Evolutionary conservation across 2,113 vertebrate species (phyloP), one percentile per base, ranked within the genome.

Genomic region (Ia io): DNA sequence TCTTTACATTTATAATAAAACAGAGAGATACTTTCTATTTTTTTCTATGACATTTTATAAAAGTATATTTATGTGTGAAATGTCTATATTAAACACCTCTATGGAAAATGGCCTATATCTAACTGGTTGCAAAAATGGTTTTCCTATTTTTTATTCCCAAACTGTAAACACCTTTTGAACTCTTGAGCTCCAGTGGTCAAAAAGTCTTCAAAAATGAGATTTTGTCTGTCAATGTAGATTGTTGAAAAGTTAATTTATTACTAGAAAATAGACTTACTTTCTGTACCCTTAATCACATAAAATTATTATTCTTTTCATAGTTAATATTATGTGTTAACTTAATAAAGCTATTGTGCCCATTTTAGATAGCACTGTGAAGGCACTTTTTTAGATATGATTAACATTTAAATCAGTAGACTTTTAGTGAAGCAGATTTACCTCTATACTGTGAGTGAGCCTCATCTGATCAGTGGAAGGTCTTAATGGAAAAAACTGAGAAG

Each of bases 231-330:
- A 80, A 59, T 84, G 3, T 76, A 88, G 95, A 67, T 86, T 79
- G 35, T 59, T 77, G 65, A 95, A 95, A 93, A 96, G 82, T 96
- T 10, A 96, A 95, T 96, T 94, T 95, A 96, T 96, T 96, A 20
- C 40, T 65, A 17, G 35, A 94, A 35, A 93, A 87, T 49, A 88
- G 40, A 76, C 11, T 91, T 96, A 61, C 13, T 42, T 47, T 69
- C 13, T 88, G 47, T 61, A 95, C 65, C 61, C 74, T 93, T 93
- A 97, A 96, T 97, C 42, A 83, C 59, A 76, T 61, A 92, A 56
- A 22, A 37, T 85, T 86, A 91, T 96, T 95, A 25, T 61, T 96
- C 80, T 96, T 95, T 83, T 88, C 95, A 51, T 90, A 40, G 6
- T 61, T 28, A 85, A 65, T 40, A 80, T 83, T 78, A 25, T 35